Evolutionary conservation across 92 coral and sea anemone species (phyloP).

Genomic region (Actinernus sp.): DNA sequence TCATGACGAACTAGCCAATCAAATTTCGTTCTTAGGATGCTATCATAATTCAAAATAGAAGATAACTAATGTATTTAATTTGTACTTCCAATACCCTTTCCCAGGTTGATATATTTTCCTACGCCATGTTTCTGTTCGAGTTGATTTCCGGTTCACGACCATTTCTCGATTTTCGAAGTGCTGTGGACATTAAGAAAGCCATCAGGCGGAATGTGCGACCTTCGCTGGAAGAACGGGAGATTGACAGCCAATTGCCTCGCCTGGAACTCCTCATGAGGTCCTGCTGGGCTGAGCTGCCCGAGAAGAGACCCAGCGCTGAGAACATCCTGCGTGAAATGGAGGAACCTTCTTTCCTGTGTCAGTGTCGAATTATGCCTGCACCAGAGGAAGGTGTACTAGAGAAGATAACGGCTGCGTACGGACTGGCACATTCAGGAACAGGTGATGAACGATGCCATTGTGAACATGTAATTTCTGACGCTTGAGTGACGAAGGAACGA

Average conservation of each 20-base stretch:
- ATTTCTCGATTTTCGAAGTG: constrained; percentile 83
- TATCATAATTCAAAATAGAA: too few relatives aligned
- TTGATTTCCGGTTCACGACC: constrained; percentile 89
- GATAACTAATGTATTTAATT: too few relatives aligned
- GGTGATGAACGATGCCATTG: constrained; percentile 33
- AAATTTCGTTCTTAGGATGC: too few relatives aligned
- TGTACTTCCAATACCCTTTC: too few relatives aligned
- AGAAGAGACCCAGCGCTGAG: constrained; percentile 81
- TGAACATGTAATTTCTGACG: too few relatives aligned
- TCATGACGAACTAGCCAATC: too few relatives aligned
- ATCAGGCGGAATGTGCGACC: constrained; percentile 94
- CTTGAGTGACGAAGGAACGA: too few relatives aligned
- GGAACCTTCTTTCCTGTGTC: constrained; percentile 93
- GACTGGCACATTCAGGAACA: constrained; percentile 74
- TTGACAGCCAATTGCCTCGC: constrained; percentile 87
- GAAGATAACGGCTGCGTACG: constrained; percentile 84
- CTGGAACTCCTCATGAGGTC: constrained; percentile 85
- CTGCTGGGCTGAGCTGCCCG: constrained; percentile 90
- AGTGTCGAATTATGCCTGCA: constrained; percentile 85
- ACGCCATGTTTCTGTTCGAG: constrained; percentile 90
- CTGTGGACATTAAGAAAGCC: constrained; percentile 94
- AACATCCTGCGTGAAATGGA: constrained; percentile 80
- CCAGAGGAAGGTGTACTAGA: constrained; percentile 73
- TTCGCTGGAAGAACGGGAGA: constrained; percentile 64
- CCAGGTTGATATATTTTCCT: constrained; percentile 99